A percentile compares a stretch with the other conserved stretches of the same genome.
These are phyloP conservation scores for Bungarus multicinctus DNA, from an alignment of 2,113 vertebrate genomes.

Conservation along the genomic window DNA sequence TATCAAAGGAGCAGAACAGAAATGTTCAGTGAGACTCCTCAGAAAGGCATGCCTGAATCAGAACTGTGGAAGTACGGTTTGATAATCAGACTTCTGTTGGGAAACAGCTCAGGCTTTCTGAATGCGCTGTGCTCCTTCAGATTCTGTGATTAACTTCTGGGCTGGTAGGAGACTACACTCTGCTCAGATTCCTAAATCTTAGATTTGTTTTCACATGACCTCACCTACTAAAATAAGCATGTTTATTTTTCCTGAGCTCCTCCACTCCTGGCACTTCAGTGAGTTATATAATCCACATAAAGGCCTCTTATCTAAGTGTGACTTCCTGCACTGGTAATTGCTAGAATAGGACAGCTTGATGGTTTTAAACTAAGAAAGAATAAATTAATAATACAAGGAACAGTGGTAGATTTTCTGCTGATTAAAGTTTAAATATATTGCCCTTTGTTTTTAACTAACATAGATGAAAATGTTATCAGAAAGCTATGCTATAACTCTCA, in stretches of 20 bases:
- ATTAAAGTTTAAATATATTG: constrained; percentile 5
- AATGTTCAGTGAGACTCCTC: background rate
- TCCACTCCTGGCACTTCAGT: background rate
- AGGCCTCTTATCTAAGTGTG: background rate
- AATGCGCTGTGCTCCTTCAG: background rate
- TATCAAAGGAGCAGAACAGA: background rate
- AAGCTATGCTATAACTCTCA: background rate
- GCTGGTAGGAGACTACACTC: background rate
- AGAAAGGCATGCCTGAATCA: background rate
- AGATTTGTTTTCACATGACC: background rate
- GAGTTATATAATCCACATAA: background rate
- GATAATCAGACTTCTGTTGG: background rate
- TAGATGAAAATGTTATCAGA: background rate
- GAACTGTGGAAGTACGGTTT: background rate
- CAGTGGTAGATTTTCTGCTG: constrained; percentile 9
- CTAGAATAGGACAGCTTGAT: background rate
- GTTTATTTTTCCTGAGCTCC: background rate
- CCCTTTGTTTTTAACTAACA: background rate
- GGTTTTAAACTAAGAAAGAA: background rate
- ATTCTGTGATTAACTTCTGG: background rate
- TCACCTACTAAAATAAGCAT: background rate
- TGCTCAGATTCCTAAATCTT: background rate
- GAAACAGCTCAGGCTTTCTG: background rate
- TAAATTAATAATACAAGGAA: constrained; percentile 27
- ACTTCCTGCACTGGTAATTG: background rate